Evolutionary conservation across 2,888 invertebrate species (phyloP).

Genomic region (Nomada fucata): DNA sequence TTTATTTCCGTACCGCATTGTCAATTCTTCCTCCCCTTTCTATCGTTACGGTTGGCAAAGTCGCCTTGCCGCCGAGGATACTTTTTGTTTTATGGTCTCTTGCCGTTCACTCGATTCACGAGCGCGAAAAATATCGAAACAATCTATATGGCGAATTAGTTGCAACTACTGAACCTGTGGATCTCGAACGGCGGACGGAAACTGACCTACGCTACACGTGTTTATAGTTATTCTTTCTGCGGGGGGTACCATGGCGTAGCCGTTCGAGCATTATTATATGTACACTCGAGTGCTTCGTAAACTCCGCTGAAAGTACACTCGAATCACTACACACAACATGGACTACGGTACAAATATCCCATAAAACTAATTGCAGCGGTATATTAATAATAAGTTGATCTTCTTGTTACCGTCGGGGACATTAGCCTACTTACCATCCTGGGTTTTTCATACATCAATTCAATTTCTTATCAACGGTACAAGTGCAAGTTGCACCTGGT

Average conservation of each 20-base stretch:
- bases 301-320: constrained; percentile 10
- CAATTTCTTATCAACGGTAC: not conserved
- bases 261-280: constrained; percentile 23
- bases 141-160: not conserved
- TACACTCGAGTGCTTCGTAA: constrained; percentile 10
- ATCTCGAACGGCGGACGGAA: constrained; percentile 25
- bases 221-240: constrained; percentile 45
- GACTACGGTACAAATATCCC: not conserved
- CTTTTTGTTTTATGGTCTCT: not conserved
- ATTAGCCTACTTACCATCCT: not conserved
- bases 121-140: not conserved
- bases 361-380: constrained; percentile 27
- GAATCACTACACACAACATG: not conserved
- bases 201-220: constrained; percentile 58
- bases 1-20: not conserved
- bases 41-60: not conserved
- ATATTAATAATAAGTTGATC: constrained; percentile 15
- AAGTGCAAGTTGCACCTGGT: not conserved
- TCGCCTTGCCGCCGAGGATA: not conserved
- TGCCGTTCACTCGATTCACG: not conserved
- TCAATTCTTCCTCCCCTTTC: not conserved
- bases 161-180: not conserved
- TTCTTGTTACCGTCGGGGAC: not conserved
- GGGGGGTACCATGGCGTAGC: not conserved
- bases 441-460: not conserved